A percentile compares a stretch with the other conserved stretches of the same genome.
These are phyloP conservation scores for Platorchestia sp. DNA, from an alignment of 1,140 invertebrate species.

Conservation along the genomic window DNA sequence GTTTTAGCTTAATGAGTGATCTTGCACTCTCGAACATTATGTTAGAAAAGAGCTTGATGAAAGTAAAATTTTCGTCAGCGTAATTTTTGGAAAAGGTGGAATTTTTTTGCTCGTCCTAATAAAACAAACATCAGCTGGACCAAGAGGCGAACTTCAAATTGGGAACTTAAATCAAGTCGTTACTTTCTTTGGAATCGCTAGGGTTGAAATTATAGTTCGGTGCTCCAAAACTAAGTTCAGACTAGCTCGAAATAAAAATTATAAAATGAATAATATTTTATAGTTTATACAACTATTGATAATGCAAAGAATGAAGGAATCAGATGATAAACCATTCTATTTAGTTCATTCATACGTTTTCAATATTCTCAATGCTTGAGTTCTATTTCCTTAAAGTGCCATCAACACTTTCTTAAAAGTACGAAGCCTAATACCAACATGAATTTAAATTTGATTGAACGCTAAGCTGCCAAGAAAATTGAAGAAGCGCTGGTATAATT, in stretches of 20 bases:
- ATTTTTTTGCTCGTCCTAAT: neutral
- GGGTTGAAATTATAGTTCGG: neutral
- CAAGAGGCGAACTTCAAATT: neutral
- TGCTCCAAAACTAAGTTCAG: neutral
- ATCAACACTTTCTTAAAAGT: neutral
- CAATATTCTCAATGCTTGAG: neutral
- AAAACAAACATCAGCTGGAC: neutral
- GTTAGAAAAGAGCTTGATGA: neutral
- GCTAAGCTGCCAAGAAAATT: neutral
- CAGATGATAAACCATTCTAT: neutral
- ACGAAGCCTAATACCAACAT: neutral
- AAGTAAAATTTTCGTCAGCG: neutral
- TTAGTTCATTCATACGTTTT: neutral
- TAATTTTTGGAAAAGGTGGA: neutral
- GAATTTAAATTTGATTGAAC: neutral
- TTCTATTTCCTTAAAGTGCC: neutral
- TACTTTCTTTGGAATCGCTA: neutral
- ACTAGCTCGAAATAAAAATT: neutral
- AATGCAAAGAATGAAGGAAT: neutral
- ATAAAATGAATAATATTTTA: neutral
- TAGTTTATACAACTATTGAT: neutral
- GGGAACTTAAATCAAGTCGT: neutral
- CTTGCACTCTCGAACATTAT: neutral
- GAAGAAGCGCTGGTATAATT: neutral
- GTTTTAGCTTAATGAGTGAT: too few species aligned